Evolutionary conservation across 23 tunicate species (phyloP), one percentile per base, ranked within the genome.

Genomic region (Halocynthia aurantium): DNA sequence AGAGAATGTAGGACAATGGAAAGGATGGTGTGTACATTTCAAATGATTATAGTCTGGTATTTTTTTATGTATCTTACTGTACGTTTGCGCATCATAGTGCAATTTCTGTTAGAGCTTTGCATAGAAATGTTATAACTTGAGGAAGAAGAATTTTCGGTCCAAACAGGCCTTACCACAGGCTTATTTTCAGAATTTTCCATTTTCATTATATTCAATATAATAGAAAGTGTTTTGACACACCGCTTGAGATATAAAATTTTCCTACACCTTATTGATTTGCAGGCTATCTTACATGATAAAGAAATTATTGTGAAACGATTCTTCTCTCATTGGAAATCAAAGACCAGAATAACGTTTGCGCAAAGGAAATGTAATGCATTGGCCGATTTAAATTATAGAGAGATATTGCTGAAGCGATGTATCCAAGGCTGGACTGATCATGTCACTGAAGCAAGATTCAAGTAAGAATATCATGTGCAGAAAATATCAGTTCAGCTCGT

Each of bases 1-100:
- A 60, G 81, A 72, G 96, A 89, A 73, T 57, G 22, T 5, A 58
- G 96, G 54, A 89, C 88, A n/a, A 79, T 86, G 80, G 84, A 80
- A 61, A 58, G 89, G 58, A 80, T 89, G 81, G 90, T 85, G 19
- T 57, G 70, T 83, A 11, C 10, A 21, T 50, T 31, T 31, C 44
- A 31, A 31, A 31, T 31, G 44, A 31, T 31, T 31, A 31, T 31
- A 31, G 4, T 67, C 19, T 67, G 11, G 10, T 67, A 12, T 75
- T 31, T 31, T n/a, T 31, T 31, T 4, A 31, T 31, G 44, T 31
- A 4, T 31, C 2, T 31, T 31, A 31, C 44, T 31, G 44, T 31
- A 31, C 44, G 44, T 31, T 31, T 31, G 44, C 44, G 4, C 44
- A 31, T 31, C 44, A 0, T 31, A 31, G 44, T 31, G 44, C 44